Evolutionary conservation across 2,113 vertebrate species (phyloP).

Genomic region (Nibea coibor): DNA sequence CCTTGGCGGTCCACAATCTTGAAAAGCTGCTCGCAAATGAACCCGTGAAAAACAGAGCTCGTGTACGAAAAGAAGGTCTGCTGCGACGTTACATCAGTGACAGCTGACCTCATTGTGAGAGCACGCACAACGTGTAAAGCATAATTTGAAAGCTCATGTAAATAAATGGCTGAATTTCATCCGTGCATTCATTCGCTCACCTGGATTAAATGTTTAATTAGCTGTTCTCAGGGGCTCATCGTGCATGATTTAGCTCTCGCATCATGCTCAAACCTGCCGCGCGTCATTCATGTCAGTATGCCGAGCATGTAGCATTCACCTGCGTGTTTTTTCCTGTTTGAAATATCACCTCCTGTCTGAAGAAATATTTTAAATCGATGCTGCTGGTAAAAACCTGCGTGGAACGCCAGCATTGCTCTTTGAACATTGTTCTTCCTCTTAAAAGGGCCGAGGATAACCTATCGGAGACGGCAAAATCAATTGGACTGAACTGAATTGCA

Average conservation of each 20-base stretch:
- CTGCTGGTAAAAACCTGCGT: slow-evolving; percentile 10
- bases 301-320: background rate
- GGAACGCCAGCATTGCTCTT: slow-evolving; percentile 17
- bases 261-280: background rate
- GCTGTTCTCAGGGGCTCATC: background rate
- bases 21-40: slow-evolving; percentile 18
- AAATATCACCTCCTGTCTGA: slow-evolving; percentile 5
- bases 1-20: background rate
- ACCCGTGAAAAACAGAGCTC: background rate
- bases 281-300: background rate
- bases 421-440: slow-evolving; percentile 43
- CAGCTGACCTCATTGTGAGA: background rate
- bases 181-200: background rate
- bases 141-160: background rate
- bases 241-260: background rate
- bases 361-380: slow-evolving; percentile 14
- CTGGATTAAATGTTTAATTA: slow-evolving; percentile 5
- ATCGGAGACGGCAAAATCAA: slow-evolving; percentile 53
- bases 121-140: background rate
- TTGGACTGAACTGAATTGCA: slow-evolving; percentile 21
- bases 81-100: background rate
- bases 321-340: background rate
- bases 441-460: slow-evolving; percentile 52
- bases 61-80: background rate
- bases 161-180: background rate